Conservation (phyloP, 2,797 vertebrate genomes). For the Labeo calbasu region DNA sequence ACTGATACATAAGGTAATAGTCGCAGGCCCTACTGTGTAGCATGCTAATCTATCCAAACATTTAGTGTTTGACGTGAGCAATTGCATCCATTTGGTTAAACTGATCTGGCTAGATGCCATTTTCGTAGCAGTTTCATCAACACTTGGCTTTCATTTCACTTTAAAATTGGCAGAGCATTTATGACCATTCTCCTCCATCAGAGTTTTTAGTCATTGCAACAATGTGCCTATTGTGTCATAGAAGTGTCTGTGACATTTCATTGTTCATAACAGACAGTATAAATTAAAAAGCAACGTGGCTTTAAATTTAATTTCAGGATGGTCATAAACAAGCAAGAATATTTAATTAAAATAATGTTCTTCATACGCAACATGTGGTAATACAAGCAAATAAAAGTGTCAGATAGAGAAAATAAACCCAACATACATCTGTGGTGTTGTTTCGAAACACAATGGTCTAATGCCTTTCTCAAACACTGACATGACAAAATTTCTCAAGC, state of each 20-base stretch:
- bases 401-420: neutral
- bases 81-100: slow-evolving; percentile 8
- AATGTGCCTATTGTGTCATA: neutral
- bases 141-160: neutral
- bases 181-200: neutral
- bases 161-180: neutral
- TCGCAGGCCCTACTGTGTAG: neutral
- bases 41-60: neutral
- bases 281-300: slow-evolving; percentile 25
- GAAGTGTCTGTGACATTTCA: neutral
- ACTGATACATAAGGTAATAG: neutral
- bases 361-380: slow-evolving; percentile 15
- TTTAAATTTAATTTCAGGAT: slow-evolving; percentile 10
- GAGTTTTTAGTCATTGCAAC: neutral
- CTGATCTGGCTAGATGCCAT: neutral
- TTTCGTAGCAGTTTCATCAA: neutral
- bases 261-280: slow-evolving; percentile 8
- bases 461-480: neutral
- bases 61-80: neutral
- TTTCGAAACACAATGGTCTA: slow-evolving; percentile 15
- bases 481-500: neutral
- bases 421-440: neutral
- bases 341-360: slow-evolving; percentile 20
- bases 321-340: slow-evolving; percentile 12
- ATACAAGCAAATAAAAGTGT: slow-evolving; percentile 7